Conservation (phyloP, 2,113 vertebrate species). For the Microcebus lehilahytsara region DNA sequence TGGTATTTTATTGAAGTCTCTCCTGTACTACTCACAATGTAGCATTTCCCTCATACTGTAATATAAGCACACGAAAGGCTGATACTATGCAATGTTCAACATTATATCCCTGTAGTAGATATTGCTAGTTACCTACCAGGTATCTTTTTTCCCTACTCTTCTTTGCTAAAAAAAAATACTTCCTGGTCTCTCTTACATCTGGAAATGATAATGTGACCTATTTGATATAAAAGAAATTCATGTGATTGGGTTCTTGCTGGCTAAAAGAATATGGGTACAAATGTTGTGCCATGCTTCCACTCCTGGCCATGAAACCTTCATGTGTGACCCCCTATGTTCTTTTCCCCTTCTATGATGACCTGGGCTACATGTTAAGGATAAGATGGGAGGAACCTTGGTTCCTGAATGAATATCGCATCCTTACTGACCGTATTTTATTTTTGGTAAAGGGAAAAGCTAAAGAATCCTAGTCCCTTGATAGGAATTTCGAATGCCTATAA, state of each 20-base stretch:
- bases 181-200: not conserved
- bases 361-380: not conserved
- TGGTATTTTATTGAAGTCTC: slow-evolving; percentile 5
- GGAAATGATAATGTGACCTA: not conserved
- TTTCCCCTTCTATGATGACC: not conserved
- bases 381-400: not conserved
- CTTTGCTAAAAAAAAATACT: not conserved
- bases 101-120: not conserved
- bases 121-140: not conserved
- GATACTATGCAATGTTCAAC: not conserved
- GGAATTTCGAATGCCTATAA: not conserved
- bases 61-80: not conserved
- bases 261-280: not conserved
- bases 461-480: not conserved
- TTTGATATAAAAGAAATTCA: not conserved
- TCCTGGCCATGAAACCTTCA: not conserved
- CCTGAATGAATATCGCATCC: not conserved
- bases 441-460: not conserved
- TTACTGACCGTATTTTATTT: not conserved
- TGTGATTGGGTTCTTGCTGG: not conserved
- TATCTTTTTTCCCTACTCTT: not conserved
- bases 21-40: not conserved
- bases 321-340: rapidly evolving
- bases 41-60: not conserved
- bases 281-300: not conserved